These are phyloP conservation scores for Chloroceryle amazona DNA, from an alignment of 2,797 vertebrate genomes.

Conservation along the genomic window DNA sequence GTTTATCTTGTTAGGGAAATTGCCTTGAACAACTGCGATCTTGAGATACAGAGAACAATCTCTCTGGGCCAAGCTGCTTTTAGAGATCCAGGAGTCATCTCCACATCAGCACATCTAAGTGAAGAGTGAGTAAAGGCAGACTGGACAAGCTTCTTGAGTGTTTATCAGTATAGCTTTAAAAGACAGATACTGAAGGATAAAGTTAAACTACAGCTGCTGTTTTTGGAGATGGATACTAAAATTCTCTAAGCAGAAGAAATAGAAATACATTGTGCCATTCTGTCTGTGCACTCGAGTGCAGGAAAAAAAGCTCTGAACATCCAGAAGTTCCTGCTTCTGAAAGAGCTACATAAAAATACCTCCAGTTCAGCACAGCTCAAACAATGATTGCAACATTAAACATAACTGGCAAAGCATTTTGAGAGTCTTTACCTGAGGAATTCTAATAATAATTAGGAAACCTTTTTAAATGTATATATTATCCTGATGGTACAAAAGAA, in stretches of 20 bases:
- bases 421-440: not conserved
- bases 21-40: not conserved
- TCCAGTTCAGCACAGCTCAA: not conserved
- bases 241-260: not conserved
- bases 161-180: not conserved
- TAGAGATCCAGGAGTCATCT: slow-evolving; percentile 10
- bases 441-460: not conserved
- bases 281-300: not conserved
- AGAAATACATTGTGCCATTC: not conserved
- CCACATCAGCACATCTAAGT: not conserved
- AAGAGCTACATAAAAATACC: not conserved
- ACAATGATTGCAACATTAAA: not conserved
- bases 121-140: not conserved
- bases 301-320: not conserved
- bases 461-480: not conserved
- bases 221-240: slow-evolving; percentile 30
- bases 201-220: not conserved
- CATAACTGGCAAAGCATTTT: not conserved
- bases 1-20: slow-evolving; percentile 52
- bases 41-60: slow-evolving; percentile 31
- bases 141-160: not conserved
- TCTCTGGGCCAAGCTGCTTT: slow-evolving; percentile 9
- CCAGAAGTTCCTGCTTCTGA: not conserved
- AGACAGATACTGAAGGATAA: slow-evolving; percentile 29
- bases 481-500: not conserved